These are phyloP conservation scores for Pollachius pollachius DNA, from an alignment of 2,113 vertebrate species.

Conservation along the genomic window DNA sequence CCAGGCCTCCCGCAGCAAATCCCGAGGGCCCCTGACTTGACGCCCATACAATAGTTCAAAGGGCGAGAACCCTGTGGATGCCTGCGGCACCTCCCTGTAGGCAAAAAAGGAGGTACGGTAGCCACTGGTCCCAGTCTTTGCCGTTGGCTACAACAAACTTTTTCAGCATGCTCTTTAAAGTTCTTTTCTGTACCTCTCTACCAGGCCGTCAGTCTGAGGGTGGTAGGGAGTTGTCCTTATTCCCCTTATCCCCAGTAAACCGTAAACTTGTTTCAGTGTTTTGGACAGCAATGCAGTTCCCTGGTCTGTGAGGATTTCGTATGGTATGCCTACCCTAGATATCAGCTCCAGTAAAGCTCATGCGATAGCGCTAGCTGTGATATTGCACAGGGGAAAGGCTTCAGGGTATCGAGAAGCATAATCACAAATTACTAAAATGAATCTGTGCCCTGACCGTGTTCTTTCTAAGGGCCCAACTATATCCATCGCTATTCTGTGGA, in stretches of 20 bases:
- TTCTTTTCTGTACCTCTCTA: background rate
- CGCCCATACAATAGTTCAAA: too few relatives aligned
- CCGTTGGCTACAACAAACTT: background rate
- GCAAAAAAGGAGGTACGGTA: too few relatives aligned
- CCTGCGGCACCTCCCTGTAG: too few relatives aligned
- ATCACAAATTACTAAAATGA: too few relatives aligned
- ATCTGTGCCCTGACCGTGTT: background rate
- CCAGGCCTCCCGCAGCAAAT: too few relatives aligned
- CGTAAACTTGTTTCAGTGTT: background rate
- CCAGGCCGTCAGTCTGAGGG: background rate
- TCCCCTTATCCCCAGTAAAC: background rate
- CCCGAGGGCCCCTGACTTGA: too few relatives aligned
- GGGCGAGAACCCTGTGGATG: too few relatives aligned
- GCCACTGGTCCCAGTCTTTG: background rate
- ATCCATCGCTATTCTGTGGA: background rate
- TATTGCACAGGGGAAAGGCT: too few relatives aligned
- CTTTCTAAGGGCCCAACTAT: background rate
- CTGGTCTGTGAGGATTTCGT: background rate
- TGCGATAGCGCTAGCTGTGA: background rate
- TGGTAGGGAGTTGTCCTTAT: background rate
- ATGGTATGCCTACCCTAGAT: background rate
- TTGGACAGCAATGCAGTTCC: background rate
- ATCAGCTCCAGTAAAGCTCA: background rate
- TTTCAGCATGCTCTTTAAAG: background rate
- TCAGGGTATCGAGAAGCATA: too few relatives aligned